These are phyloP conservation scores for Kryptopterus vitreolus DNA, from an alignment of 2,797 vertebrate species.

Conservation along the genomic window DNA sequence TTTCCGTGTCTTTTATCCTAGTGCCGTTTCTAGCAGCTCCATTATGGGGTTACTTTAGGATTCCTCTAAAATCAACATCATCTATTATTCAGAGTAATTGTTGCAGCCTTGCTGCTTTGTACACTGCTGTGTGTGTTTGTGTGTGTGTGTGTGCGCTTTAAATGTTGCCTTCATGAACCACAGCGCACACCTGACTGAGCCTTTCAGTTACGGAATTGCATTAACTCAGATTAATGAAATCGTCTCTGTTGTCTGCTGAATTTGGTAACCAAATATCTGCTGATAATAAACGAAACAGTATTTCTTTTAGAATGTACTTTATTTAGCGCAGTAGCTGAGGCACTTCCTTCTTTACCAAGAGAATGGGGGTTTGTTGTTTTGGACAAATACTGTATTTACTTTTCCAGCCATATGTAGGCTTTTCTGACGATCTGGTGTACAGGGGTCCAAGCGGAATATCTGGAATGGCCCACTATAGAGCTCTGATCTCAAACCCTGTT, in stretches of 20 bases:
- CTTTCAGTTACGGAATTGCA: neutral
- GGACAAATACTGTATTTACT: too few relatives aligned
- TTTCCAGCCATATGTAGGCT: too few relatives aligned
- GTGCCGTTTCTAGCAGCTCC: neutral
- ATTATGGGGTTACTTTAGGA: neutral
- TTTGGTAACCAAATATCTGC: neutral
- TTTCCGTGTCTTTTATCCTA: neutral
- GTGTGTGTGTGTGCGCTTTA: neutral
- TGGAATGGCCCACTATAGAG: too few relatives aligned
- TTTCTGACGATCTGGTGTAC: too few relatives aligned
- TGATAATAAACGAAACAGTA: neutral
- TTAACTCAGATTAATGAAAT: conserved; percentile 1
- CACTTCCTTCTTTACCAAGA: too few relatives aligned
- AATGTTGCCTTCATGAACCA: too few relatives aligned
- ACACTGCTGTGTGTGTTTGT: too few relatives aligned
- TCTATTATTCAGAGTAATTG: neutral
- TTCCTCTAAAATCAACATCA: neutral
- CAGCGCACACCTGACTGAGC: neutral
- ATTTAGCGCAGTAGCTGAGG: neutral
- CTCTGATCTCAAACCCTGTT: too few relatives aligned
- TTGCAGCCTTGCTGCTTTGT: neutral
- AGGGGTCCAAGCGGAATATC: too few relatives aligned
- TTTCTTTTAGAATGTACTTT: neutral
- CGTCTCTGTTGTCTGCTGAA: too few relatives aligned
- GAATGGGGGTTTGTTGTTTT: too few relatives aligned